Conservation (phyloP, 2,888 invertebrate species). For the Lycia hirtaria region DNA sequence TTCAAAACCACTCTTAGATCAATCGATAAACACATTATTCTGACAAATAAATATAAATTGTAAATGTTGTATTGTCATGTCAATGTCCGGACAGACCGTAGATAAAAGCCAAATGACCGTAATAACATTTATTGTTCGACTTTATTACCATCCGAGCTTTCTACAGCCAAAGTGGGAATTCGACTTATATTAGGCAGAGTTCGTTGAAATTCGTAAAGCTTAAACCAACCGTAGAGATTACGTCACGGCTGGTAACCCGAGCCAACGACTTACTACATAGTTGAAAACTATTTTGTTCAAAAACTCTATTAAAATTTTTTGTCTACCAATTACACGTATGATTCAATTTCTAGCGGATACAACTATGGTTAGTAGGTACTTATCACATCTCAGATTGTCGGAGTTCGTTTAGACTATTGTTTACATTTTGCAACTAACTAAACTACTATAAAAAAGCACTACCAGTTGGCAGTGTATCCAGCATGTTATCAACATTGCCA, state of each 20-base stretch:
- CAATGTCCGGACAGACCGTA: slow-evolving; percentile 5
- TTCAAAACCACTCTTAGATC: background rate
- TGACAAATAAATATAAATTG: background rate
- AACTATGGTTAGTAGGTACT: no score
- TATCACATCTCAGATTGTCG: no score
- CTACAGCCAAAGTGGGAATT: slow-evolving; percentile 28
- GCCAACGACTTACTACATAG: background rate
- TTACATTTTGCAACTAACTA: no score
- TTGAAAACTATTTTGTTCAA: background rate
- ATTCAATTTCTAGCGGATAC: no score
- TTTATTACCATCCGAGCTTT: slow-evolving; percentile 30
- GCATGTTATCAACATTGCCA: no score
- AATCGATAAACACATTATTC: background rate
- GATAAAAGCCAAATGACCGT: slow-evolving; percentile 25
- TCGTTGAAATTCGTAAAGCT: slow-evolving; percentile 34
- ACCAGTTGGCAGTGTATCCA: no score
- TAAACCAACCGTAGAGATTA: slow-evolving; percentile 40
- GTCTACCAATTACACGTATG: background rate
- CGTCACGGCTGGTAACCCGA: slow-evolving; percentile 31
- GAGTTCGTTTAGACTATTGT: no score
- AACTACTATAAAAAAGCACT: no score
- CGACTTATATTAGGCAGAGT: slow-evolving; percentile 25
- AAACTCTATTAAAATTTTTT: background rate
- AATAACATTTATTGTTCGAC: slow-evolving; percentile 23
- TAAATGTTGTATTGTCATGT: background rate